Base-by-base conservation (phyloP, 2,113 vertebrate genomes). In the Atrichornis clamosus region DNA sequence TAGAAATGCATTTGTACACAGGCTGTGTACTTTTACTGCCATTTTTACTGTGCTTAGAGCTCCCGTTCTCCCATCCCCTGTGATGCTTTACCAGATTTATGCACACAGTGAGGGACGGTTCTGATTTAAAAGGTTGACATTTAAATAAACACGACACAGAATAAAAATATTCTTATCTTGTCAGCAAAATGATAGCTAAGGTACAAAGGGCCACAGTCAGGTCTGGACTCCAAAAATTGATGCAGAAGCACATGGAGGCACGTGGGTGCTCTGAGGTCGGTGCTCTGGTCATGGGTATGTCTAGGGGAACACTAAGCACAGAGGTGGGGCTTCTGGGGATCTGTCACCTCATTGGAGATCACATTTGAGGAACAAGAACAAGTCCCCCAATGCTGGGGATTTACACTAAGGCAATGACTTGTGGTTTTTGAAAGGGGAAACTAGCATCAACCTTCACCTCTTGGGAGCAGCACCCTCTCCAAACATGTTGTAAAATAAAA, bases 51-150 rank as follows among this genome's bases (percentile, higher is more conserved):
- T 26, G 27, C 42, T 80, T 84, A 72, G n/a, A 46, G 32, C 55
- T 86, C 35, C 50, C 14, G 7, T 69, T 78, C 42, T 91, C 30
- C 32, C 63, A 55, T 50, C 19, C 4, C 23, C 52, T 63, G 77
- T 27, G 47, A 46, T 63, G 39, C 49, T 91, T 70, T 46, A 58
- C 58, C 62, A 83, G 67, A 85, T 80, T 90, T 83, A 91, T 2
- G 15, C 62, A 60, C 49, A 65, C 30, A n/a, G 39, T 11, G 46
- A 91, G 32, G 28, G 58, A 79, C 50, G 37, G 32, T 89, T 88
- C 83, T 96, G 94, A 94, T 77, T 83, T 93, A 92, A 88, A 90
- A 50, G 59, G 30, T 3, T 94, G 94, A 63, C 86, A 86, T 90
- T 94, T 94, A 86, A 88, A 83, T 77, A 86, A 92, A 90, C 21